Evolutionary conservation across 2,888 invertebrate species (phyloP).

Genomic region (Neocrepidodera transversa): DNA sequence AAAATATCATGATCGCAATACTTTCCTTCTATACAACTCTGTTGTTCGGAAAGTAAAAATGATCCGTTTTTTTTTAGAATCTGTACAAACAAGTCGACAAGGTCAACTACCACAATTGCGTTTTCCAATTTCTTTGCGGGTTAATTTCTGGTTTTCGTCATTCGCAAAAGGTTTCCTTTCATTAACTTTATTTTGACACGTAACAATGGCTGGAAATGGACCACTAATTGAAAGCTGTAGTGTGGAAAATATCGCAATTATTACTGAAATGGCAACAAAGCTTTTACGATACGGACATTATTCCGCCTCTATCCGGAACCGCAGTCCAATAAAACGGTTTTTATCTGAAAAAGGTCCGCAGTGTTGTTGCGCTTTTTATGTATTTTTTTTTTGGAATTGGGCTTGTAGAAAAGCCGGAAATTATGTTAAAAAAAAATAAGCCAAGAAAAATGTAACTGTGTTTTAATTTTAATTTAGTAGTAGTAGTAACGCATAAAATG

Average conservation of each 20-base stretch:
- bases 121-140: not conserved
- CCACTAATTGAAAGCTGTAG: slow-evolving; percentile 29
- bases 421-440: no score
- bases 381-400: no score
- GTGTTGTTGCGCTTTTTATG: not conserved
- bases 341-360: slow-evolving; percentile 15
- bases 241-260: slow-evolving; percentile 29
- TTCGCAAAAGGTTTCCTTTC: slow-evolving; percentile 14
- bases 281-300: slow-evolving; percentile 29
- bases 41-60: no score
- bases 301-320: slow-evolving; percentile 18
- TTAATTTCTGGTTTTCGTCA: not conserved
- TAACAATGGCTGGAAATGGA: slow-evolving; percentile 17
- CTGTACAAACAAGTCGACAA: no score
- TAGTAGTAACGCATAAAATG: no score
- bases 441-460: no score
- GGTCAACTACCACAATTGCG: no score
- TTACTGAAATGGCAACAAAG: slow-evolving; percentile 22
- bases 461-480: no score
- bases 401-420: no score
- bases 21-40: no score
- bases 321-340: slow-evolving; percentile 21
- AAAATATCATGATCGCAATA: no score
- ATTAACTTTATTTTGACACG: slow-evolving; percentile 19
- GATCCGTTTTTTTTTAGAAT: no score